phyloP scores from a whole-genome alignment of 2,888 invertebrate species.

The Nebria salina region DNA sequence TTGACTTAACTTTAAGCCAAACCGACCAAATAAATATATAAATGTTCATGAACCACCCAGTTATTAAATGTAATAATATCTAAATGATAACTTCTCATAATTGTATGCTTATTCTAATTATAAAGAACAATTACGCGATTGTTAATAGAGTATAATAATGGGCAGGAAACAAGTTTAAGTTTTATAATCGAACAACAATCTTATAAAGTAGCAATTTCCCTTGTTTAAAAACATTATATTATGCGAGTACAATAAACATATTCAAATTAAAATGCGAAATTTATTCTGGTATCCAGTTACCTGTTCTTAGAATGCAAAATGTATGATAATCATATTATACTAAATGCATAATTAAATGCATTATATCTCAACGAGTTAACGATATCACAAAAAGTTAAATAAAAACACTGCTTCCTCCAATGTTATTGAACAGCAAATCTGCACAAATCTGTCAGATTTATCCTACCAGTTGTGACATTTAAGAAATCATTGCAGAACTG shows the following conservation, averaged over 20 bases:
- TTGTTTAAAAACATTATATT: neutral
- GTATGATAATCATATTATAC: constrained; percentile 33
- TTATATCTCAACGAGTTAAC: constrained; percentile 12
- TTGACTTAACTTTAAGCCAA: neutral
- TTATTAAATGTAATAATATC: neutral
- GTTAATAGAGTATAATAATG: neutral
- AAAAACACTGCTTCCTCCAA: constrained; percentile 4
- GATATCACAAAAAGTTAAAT: neutral
- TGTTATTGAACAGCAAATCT: neutral
- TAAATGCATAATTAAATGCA: constrained; percentile 16
- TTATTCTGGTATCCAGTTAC: constrained; percentile 26
- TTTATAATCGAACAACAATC: constrained; percentile 1
- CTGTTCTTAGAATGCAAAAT: constrained; percentile 21
- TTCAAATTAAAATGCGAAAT: constrained; percentile 36
- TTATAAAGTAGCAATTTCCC: neutral
- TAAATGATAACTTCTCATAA: neutral
- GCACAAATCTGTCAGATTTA: neutral
- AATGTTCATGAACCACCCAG: neutral
- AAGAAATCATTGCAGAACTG: constrained; percentile 9
- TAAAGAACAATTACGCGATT: constrained; percentile 3
- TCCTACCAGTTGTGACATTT: neutral
- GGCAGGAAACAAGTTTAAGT: neutral
- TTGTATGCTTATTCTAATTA: constrained; percentile 5
- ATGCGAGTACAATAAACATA: neutral
- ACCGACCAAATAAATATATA: neutral